Base-by-base conservation (phyloP, 2,797 vertebrate species). In the Hypotaenidia okinawae region DNA sequence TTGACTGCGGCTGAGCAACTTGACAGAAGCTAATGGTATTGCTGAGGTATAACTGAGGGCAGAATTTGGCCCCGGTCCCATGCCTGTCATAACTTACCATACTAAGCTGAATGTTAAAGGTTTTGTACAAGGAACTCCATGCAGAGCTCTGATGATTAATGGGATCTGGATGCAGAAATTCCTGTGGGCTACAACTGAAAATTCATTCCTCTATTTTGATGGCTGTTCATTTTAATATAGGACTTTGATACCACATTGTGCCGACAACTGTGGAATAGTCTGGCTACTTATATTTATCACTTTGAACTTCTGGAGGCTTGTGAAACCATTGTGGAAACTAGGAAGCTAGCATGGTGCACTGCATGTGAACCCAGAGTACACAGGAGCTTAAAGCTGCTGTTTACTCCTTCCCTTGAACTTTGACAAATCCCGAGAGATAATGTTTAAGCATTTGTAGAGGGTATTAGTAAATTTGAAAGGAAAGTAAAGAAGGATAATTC, bases 111-210 rank as follows among this genome's bases (percentile, higher is more conserved):
- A 93, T 66, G 73, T 75, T 96, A 95, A 96, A 95, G 64, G 68
- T 93, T 96, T 95, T 85, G 78, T 95, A 90, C 93, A 89, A 85
- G 72, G 62, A 95, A 78, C 86, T 95, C 88, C 88, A 73, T 76
- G 90, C 81, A 95, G 87, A 81, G 16, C 64, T 69, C 72, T 5
- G 5, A 81, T 95, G 96, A 97, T 97, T 96, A 95, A 96, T 96
- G 72, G 84, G 84, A 93, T 87, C 81, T 97, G 90, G 95, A 95
- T 85, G 84, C 72, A 93, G 86, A 96, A 96, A 97, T 95, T 97
- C 96, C 95, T 96, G 94, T 94, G 96, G 95, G 95, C 66, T 96
- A 89, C 81, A 93, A 81, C 81, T 69, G 86, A 96, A 97, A 96
- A 96, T 94, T 96, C 81, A 66, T 96, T 95, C 93, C 58, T 72